Conservation (phyloP, 2,113 vertebrate species). For the Pseudorhombus dupliciocellatus region DNA sequence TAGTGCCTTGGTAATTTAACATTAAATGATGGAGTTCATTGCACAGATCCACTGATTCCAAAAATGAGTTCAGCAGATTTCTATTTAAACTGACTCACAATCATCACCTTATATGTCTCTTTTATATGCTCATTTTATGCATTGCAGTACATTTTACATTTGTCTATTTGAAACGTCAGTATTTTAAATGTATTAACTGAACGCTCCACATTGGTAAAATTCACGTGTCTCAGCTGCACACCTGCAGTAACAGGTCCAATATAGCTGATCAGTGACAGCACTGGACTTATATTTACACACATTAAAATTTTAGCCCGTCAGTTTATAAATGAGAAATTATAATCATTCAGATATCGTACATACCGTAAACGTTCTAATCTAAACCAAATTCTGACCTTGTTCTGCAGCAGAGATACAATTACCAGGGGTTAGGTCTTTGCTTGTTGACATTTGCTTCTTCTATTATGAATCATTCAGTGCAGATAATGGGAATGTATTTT, state of each 20-base stretch:
- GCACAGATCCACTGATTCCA: background rate
- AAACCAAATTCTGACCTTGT: background rate
- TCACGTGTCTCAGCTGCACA: constrained; percentile 1
- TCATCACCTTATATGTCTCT: too few species aligned
- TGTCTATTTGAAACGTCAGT: too few species aligned
- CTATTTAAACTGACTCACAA: too few species aligned
- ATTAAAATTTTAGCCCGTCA: too few species aligned
- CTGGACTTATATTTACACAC: too few species aligned
- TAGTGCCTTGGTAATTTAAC: background rate
- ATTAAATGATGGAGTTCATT: background rate
- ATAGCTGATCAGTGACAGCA: too few species aligned
- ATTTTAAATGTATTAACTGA: background rate
- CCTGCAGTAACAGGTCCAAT: background rate
- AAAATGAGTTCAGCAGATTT: too few species aligned
- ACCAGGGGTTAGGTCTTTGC: background rate
- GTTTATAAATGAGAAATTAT: too few species aligned
- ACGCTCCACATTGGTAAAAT: background rate
- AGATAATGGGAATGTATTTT: background rate
- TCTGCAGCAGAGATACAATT: too few species aligned
- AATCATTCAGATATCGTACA: too few species aligned
- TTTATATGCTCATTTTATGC: too few species aligned
- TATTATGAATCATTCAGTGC: background rate
- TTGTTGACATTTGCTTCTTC: background rate
- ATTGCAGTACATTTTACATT: too few species aligned
- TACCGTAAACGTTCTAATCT: background rate